Evolutionary conservation across 2,113 vertebrate genomes (phyloP), one percentile per base, ranked within the genome.

Genomic region (Greenwoodochromis staneri): DNA sequence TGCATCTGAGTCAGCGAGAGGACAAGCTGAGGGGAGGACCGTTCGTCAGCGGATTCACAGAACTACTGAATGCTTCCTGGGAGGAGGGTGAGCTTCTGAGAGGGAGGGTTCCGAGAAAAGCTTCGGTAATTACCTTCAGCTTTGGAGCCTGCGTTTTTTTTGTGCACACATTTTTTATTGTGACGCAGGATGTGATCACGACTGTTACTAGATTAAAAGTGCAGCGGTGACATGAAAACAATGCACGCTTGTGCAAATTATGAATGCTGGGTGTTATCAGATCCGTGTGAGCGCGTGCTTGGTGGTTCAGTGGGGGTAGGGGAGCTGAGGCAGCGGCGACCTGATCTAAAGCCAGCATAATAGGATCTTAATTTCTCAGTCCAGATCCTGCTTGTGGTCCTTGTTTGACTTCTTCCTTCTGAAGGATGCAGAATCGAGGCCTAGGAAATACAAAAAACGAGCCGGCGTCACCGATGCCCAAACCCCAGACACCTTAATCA

Each of bases 51-150:
- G 61, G 94, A 95, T 97, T 97, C 96, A 93, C 85, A 93, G 96
- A 97, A 97, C 92, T 95, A 89, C 94, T 93, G 93, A 95, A 92
- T 88, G 93, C 95, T 97, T 97, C 96, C 95, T 92, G 96, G 96
- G 96, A 97, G 95, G 96, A 96, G 95, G 90, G 91, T 66, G 91
- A 89, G 92, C 89, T 96, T 95, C 94, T 88, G 93, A 93, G 96
- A 97, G 95, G 94, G 93, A 95, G 94, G 94, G 87, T 97, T 97
- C 97, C 94, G 92, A 96, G 97, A 97, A 97, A 97, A 96, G 96
- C 95, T 94, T 93, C 63, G 54, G 95, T 96, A 97, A 97, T 97
- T 97, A 97, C 95, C 96, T 96, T 96, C 96, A 96, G 96, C 95
- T 96, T 95, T 96, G 91, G 91, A 93, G 94, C 92, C 93, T 91